Evolutionary conservation across 2,113 vertebrate species (phyloP).

Genomic region (Sebastes schlegelii): DNA sequence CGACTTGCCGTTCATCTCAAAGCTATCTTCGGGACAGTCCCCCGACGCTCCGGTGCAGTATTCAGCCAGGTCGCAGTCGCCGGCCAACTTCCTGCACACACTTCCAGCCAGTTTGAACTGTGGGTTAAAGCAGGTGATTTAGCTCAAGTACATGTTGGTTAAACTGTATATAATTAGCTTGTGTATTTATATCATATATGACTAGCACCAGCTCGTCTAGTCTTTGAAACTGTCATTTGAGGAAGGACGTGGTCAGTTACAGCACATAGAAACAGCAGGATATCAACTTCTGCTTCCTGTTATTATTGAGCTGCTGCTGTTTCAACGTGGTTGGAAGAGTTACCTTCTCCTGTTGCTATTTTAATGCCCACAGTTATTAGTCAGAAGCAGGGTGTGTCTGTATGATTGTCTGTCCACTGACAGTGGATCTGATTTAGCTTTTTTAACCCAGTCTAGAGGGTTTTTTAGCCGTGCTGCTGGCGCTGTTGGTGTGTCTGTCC

Average conservation of each 20-base stretch:
- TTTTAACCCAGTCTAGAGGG: background rate
- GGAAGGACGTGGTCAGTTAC: slow-evolving; percentile 59
- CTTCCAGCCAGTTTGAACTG: slow-evolving; percentile 82
- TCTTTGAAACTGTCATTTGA: slow-evolving; percentile 31
- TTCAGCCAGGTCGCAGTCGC: slow-evolving; percentile 88
- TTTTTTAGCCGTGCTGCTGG: background rate
- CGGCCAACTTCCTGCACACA: slow-evolving; percentile 80
- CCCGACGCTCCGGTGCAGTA: slow-evolving; percentile 84
- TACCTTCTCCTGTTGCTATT: background rate
- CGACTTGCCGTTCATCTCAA: slow-evolving; percentile 89
- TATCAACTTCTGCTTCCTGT: slow-evolving; percentile 58
- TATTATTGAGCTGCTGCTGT: slow-evolving; percentile 5
- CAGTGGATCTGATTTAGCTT: background rate
- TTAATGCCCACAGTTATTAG: background rate
- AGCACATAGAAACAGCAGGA: background rate
- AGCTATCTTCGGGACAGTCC: slow-evolving; percentile 88
- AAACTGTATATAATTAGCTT: background rate
- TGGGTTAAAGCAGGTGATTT: background rate
- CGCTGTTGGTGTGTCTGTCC: background rate
- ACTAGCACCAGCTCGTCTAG: background rate
- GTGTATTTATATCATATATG: background rate
- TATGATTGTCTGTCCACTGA: background rate
- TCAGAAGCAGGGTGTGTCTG: slow-evolving; percentile 23
- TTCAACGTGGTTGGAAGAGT: background rate
- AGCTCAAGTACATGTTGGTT: background rate